Percentiles rank a stretch among this genome's conserved stretches.
Evolutionary conservation across 1,140 invertebrate species (phyloP).

Genomic region (Oedothorax gibbosus): DNA sequence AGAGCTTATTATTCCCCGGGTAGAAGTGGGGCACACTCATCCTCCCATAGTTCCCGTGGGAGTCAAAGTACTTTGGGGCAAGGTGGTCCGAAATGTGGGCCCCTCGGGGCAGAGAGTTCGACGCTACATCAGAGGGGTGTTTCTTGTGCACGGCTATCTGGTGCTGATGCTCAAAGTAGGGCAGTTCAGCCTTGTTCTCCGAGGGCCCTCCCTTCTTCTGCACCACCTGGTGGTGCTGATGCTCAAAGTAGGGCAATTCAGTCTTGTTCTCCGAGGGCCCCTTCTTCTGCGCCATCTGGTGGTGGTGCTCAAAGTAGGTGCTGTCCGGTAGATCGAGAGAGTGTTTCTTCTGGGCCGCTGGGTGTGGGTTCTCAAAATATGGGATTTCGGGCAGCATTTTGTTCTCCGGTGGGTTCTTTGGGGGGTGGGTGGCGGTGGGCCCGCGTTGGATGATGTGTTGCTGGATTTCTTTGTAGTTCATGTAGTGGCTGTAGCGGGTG

Average conservation of each 20-base stretch:
- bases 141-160: neutral
- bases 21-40: constrained; percentile 48
- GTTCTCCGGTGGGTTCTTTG: neutral
- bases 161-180: neutral
- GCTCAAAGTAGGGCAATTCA: neutral
- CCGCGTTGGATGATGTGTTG: constrained; percentile 75
- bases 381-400: neutral
- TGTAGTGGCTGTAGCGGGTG: constrained; percentile 80
- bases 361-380: neutral
- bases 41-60: constrained; percentile 35
- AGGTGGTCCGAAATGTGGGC: neutral
- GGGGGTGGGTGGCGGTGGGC: neutral
- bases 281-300: neutral
- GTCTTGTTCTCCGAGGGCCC: no score
- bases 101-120: constrained; percentile 38
- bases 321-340: neutral
- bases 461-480: constrained; percentile 87
- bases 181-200: neutral
- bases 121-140: neutral
- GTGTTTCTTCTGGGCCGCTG: neutral
- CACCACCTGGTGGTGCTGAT: neutral
- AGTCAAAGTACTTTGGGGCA: constrained; percentile 13
- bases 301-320: neutral
- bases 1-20: constrained; percentile 23
- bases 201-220: neutral